Evolutionary conservation across 2,113 vertebrate species (phyloP), one percentile per base, ranked within the genome.

Genomic region (Ochotona princeps): DNA sequence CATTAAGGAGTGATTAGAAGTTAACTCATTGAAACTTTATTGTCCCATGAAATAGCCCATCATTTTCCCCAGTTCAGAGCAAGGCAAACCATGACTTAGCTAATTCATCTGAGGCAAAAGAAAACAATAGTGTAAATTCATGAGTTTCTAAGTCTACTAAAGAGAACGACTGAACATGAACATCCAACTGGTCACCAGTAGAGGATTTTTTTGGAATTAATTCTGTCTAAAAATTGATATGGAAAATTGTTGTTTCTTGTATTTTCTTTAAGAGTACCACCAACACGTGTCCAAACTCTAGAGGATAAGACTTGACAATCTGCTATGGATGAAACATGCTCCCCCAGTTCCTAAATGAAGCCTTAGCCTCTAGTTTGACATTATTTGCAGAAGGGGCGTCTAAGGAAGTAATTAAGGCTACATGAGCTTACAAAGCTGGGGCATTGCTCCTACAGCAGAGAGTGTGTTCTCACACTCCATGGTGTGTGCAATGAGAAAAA

Each of bases 241-340:
- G 23, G 30, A 69, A 73, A 80, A 8, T 44, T 4, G 78, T 30
- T 30, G 83, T 8, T 9, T 38, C 38, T 91, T 69, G 30, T n/a
- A 51, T 69, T 89, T 93, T 65, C 61, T 65, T 63, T 93, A 90
- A 61, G 67, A 76, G 26, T 6, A 3, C 32, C 83, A 60, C 65
- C 20, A 9, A 12, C 18, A 38, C 23, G 26, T 30, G 49, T 78
- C 18, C 26, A 86, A 82, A 66, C 0, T 72, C 11, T 65, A n/a
- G 12, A 57, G 14, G 13, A 87, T 17, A 66, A 25, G 10, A 54
- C 18, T 83, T 80, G 80, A 15, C 10, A 80, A 67, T 10, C 51
- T 81, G 26, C 44, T 76, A 47, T 54, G 44, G 61, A 69, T 7
- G 82, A 21, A 74, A 35, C 15, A 32, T 28, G 2, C 30, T 6